A percentile compares a stretch with the other conserved stretches of the same genome.
Evolutionary conservation across 92 coral and sea anemone genomes (phyloP).

Genomic region (Epizoanthus ramosus): DNA sequence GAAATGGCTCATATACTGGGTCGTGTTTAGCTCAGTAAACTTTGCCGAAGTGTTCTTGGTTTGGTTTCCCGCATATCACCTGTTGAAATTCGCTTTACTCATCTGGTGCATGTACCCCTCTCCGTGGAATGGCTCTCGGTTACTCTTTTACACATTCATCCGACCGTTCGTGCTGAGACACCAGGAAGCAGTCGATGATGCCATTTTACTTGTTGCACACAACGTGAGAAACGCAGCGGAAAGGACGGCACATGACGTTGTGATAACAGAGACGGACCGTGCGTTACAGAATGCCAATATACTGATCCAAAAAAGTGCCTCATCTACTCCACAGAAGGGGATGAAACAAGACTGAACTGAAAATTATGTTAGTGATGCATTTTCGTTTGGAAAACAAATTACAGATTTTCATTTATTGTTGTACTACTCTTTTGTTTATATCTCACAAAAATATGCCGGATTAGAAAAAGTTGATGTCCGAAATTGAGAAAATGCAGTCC

Average conservation of each 20-base stretch:
- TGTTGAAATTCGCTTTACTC: constrained; percentile 83
- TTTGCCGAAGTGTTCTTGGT: constrained; percentile 80
- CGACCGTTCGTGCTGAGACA: constrained; percentile 89
- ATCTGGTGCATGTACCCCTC: constrained; percentile 98
- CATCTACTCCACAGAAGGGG: background rate
- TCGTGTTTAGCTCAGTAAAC: constrained; percentile 79
- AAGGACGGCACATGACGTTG: constrained; percentile 60
- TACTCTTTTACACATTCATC: constrained; percentile 72
- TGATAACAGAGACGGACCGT: background rate
- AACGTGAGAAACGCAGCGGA: constrained; percentile 75
- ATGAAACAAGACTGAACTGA: constrained; percentile 25
- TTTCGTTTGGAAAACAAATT: too few relatives aligned
- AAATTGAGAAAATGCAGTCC: too few relatives aligned
- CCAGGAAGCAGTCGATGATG: constrained; percentile 76
- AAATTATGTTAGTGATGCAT: too few relatives aligned
- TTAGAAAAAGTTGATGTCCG: too few relatives aligned
- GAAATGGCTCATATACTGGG: constrained; percentile 96
- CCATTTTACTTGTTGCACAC: constrained; percentile 76
- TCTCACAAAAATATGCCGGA: too few relatives aligned
- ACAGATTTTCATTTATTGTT: too few relatives aligned
- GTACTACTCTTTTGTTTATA: too few relatives aligned
- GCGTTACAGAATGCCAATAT: background rate
- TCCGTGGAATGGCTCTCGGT: constrained; percentile 73
- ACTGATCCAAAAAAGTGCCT: too few relatives aligned
- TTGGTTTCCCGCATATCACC: constrained; percentile 88